Base-by-base conservation (phyloP, 2,888 invertebrate species). In the Dolomedes plantarius region DNA sequence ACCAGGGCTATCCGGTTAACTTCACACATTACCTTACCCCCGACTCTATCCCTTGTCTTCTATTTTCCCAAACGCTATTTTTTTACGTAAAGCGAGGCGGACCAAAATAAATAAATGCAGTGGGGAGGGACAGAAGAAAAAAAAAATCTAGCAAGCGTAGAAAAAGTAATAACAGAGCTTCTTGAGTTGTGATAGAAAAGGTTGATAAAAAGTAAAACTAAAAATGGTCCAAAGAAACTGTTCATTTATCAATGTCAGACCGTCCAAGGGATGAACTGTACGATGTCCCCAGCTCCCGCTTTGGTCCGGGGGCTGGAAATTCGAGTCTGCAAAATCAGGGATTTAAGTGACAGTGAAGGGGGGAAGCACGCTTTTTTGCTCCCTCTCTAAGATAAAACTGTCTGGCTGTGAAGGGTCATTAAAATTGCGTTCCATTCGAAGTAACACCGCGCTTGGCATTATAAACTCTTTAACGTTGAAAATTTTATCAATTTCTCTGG, bases 291-390 rank as follows among this genome's bases (percentile, higher is more conserved):
- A 41, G 46, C 31, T 65, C 6, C 29, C 1, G 65, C 65, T 65
- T 65, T 46, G 19, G 39, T 36, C 39, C 27, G 32, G 67, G 64
- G 67, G 46, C n/a, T 65, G 72, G 79, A 79, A 79, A 79, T 79
- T 79, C 79, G n/a, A 72, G 78, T 64, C 78, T 78, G 78, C 56
- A 69, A 78, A 78, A 71, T 78, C 78, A 71, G 71, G 72, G 79
- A 72, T 79, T 79, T 71, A 72, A 79, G 79, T 72, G 65, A 79
- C 79, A 72, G 41, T 46, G 69, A 39, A 46, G 41, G 78, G 27
- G 36, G 41, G 41, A 46, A 13, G 16, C 41, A 46, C 41, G 16
- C 29, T 78, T 71, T 78, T 71, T 27, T 41, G 36, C 36, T 39
- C n/a, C 32, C 2, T 19, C 32, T 41, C 46, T 65, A 62, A 71